A percentile compares a stretch with the other conserved stretches of the same genome.
These are phyloP conservation scores for Abscondita cerata DNA, from an alignment of 2,888 invertebrate species.

Conservation along the genomic window DNA sequence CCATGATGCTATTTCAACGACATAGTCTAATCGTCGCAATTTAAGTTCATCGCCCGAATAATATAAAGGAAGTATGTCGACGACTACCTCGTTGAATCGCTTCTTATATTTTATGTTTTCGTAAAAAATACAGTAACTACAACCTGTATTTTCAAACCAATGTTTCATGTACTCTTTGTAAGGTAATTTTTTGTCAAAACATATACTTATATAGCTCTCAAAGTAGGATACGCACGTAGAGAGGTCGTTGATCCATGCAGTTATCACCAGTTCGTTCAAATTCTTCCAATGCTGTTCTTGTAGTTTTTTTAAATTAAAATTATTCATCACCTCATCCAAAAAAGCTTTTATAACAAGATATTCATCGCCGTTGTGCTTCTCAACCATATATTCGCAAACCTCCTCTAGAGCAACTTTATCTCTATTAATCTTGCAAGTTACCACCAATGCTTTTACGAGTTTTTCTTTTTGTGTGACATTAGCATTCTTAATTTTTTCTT, in stretches of 20 bases:
- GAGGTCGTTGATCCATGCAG: neutral
- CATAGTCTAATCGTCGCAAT: too few relatives aligned
- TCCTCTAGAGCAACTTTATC: conserved; percentile 15
- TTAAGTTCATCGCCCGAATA: conserved; percentile 7
- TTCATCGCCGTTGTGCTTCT: conserved; percentile 20
- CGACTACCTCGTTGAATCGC: conserved; percentile 12
- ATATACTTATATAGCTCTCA: conserved; percentile 2
- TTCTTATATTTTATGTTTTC: conserved; percentile 16
- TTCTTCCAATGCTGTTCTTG: conserved; percentile 18
- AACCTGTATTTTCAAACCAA: neutral
- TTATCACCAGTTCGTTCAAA: neutral
- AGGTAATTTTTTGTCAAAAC: conserved; percentile 11
- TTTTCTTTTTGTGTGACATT: conserved; percentile 6
- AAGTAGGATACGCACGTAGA: neutral
- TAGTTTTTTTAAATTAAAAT: conserved; percentile 10
- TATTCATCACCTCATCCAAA: neutral
- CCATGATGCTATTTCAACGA: too few relatives aligned
- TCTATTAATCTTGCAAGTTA: conserved; percentile 22
- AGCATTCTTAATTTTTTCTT: conserved; percentile 17
- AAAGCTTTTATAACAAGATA: neutral
- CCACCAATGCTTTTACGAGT: conserved; percentile 8
- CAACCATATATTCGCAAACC: conserved; percentile 13
- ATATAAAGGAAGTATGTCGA: conserved; percentile 3
- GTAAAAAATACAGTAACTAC: neutral
- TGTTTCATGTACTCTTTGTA: conserved; percentile 9